Conservation (phyloP, 1,140 invertebrate species). For the Eulimnadia texana region DNA sequence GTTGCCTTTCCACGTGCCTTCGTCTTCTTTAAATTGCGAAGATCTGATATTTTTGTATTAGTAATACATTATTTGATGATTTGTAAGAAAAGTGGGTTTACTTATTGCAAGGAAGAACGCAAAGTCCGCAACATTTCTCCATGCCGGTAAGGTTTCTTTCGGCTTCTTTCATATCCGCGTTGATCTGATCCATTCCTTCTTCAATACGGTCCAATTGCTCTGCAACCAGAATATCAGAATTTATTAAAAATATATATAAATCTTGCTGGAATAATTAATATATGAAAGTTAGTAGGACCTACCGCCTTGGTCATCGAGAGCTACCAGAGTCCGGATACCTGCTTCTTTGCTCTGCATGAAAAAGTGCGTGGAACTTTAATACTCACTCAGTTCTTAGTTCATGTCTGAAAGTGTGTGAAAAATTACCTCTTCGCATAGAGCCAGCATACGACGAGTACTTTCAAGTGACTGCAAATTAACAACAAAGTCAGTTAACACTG, state of each 20-base stretch:
- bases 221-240: too few species aligned
- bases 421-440: conserved; percentile 91
- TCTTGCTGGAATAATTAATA: too few species aligned
- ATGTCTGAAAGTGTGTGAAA: too few species aligned
- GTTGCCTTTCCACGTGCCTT: conserved; percentile 92
- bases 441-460: conserved; percentile 88
- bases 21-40: conserved; percentile 88
- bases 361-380: too few species aligned
- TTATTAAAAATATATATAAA: too few species aligned
- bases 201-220: conserved; percentile 55
- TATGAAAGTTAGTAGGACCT: conserved; percentile 27
- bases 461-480: conserved; percentile 92
- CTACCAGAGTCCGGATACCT: conserved; percentile 95
- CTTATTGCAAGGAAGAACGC: conserved; percentile 49
- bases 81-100: conserved; percentile 20
- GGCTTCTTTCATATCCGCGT: conserved; percentile 54
- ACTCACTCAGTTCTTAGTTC: too few species aligned
- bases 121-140: conserved; percentile 55
- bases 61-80: background rate
- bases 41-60: conserved; percentile 38
- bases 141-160: conserved; percentile 55
- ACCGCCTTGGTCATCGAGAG: conserved; percentile 99
- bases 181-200: conserved; percentile 54
- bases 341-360: conserved; percentile 88
- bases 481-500: too few species aligned